Conservation (phyloP, 2,113 vertebrate species). For the Malurus melanocephalus region DNA sequence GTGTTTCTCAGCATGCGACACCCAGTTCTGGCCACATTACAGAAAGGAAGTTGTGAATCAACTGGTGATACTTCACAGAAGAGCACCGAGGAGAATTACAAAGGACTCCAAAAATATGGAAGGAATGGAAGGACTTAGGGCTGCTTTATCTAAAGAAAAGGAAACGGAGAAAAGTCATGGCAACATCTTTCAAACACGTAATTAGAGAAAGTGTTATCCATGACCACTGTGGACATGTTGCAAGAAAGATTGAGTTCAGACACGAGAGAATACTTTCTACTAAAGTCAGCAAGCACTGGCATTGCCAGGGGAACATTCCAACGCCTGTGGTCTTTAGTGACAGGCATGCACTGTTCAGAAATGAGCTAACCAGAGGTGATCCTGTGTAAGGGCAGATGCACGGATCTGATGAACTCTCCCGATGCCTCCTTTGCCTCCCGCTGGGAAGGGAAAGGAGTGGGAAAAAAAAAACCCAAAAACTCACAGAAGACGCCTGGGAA, state of each 20-base stretch:
- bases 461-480: accelerated
- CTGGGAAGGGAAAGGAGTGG: too few relatives aligned
- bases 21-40: background rate
- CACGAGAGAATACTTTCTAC: background rate
- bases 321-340: accelerated
- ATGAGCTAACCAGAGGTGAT: too few relatives aligned
- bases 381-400: accelerated
- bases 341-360: background rate
- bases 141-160: background rate
- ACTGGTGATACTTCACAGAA: background rate
- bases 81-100: background rate
- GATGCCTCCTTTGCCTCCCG: background rate
- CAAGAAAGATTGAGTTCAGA: background rate
- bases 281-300: background rate
- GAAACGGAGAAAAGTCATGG: background rate
- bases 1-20: background rate
- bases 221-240: too few relatives aligned
- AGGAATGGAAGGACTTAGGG: background rate
- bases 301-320: background rate
- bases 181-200: background rate
- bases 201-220: background rate
- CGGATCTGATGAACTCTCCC: background rate
- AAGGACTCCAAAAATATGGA: background rate
- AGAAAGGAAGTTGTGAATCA: background rate
- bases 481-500: background rate